Conservation (phyloP, 2,113 vertebrate species). For the Rhabdomys dilectus region DNA sequence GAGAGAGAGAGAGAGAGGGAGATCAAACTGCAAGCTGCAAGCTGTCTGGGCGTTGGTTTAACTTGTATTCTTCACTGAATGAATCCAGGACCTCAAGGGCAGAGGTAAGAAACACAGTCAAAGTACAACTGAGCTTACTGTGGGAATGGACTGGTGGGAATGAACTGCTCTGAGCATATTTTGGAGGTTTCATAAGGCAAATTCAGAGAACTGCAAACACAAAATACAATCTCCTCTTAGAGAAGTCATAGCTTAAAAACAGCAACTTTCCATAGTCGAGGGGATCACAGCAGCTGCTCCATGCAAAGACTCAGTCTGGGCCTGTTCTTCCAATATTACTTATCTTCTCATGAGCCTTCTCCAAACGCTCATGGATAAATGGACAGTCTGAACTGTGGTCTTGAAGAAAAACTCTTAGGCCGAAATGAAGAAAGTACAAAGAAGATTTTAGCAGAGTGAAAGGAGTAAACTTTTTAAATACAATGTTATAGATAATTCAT, state of each 20-base stretch:
- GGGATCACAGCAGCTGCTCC: background rate
- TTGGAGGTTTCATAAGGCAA: slow-evolving; percentile 44
- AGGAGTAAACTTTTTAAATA: background rate
- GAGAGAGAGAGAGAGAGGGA: background rate
- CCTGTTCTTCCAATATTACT: slow-evolving; percentile 39
- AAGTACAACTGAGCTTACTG: slow-evolving; percentile 25
- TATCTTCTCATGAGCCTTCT: background rate
- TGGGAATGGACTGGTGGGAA: slow-evolving; percentile 22
- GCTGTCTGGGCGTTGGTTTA: slow-evolving; percentile 1
- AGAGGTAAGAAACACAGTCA: slow-evolving; percentile 53
- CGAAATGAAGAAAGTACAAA: background rate
- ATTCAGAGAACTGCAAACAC: background rate
- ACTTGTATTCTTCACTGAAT: slow-evolving; percentile 41
- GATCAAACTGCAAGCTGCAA: background rate
- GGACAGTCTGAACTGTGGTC: background rate
- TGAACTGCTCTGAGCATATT: background rate
- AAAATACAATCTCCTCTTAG: slow-evolving; percentile 31
- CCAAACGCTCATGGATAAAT: background rate
- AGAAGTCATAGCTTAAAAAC: slow-evolving; percentile 34
- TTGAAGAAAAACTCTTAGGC: background rate
- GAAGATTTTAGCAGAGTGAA: background rate
- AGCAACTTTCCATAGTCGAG: background rate
- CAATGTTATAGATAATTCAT: background rate
- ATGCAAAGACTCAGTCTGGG: background rate
- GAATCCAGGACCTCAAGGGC: background rate